phyloP scores from a whole-genome alignment of 1,140 invertebrate genomes.

The Drosophila repletoides region DNA sequence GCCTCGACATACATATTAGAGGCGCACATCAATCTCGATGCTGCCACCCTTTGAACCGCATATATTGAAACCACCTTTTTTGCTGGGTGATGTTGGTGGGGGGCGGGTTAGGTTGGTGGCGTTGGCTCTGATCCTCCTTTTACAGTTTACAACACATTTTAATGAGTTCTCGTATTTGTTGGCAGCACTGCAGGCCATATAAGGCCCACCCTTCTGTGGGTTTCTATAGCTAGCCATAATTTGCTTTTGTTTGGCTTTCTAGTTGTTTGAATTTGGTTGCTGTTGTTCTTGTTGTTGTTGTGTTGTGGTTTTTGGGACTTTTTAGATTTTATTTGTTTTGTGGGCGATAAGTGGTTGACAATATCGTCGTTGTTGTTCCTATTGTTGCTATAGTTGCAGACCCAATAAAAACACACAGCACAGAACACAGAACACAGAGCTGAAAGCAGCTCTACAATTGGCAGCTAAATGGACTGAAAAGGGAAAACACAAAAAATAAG shows the following conservation, averaged over 20 bases:
- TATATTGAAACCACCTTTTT: constrained; percentile 30
- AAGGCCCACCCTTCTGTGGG: constrained; percentile 22
- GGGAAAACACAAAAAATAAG: neutral
- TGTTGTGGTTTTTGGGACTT: constrained; percentile 43
- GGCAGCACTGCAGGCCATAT: constrained; percentile 10
- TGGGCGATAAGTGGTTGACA: constrained; percentile 72
- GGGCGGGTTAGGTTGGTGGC: neutral
- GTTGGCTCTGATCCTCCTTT: constrained; percentile 1
- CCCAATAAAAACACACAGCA: constrained; percentile 1
- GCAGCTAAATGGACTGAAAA: constrained; percentile 28
- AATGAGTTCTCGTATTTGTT: constrained; percentile 37
- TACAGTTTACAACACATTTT: constrained; percentile 37
- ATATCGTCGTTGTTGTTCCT: constrained; percentile 28
- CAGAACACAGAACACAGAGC: neutral
- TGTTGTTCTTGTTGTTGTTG: constrained; percentile 1
- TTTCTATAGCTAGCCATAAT: constrained; percentile 29
- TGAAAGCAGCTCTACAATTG: constrained; percentile 17
- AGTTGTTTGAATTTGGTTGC: constrained; percentile 31
- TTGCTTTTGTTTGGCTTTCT: constrained; percentile 40
- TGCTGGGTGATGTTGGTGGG: neutral
- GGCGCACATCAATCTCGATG: constrained; percentile 25
- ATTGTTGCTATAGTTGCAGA: constrained; percentile 27
- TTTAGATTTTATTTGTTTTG: constrained; percentile 70
- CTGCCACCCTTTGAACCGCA: constrained; percentile 4
- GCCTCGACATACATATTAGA: constrained; percentile 14